phyloP scores from a whole-genome alignment of 1,140 invertebrate genomes.

The Andrena cerasifolii region DNA sequence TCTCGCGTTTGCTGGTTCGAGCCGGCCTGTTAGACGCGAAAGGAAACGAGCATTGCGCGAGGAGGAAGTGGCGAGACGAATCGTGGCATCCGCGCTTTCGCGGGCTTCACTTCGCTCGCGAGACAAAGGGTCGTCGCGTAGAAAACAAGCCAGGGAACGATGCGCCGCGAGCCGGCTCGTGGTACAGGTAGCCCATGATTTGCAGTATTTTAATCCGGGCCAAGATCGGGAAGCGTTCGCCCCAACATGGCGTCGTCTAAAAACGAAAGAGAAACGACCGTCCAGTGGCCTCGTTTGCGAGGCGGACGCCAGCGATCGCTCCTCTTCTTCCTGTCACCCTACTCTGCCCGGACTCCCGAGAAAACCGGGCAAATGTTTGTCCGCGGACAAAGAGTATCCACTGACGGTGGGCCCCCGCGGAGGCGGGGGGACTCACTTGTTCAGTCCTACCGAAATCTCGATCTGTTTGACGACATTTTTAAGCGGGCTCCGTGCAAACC shows the following conservation, averaged over 20 bases:
- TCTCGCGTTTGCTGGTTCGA: neutral
- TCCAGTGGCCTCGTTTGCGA: constrained; percentile 10
- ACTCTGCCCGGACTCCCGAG: constrained; percentile 52
- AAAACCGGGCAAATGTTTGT: constrained; percentile 75
- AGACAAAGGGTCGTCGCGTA: constrained; percentile 53
- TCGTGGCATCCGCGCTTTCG: constrained; percentile 35
- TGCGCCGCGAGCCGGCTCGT: constrained; percentile 24
- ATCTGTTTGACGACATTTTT: constrained; percentile 75
- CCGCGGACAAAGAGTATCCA: constrained; percentile 75
- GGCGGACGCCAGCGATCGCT: constrained; percentile 43
- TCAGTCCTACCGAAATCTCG: constrained; percentile 67
- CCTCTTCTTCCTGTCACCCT: constrained; percentile 44
- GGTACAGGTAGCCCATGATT: constrained; percentile 80
- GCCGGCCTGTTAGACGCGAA: neutral
- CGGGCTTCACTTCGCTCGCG: constrained; percentile 34
- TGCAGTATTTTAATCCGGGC: constrained; percentile 79
- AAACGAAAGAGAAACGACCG: constrained; percentile 13
- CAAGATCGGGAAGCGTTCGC: constrained; percentile 61
- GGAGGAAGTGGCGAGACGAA: constrained; percentile 30
- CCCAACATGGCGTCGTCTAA: constrained; percentile 25
- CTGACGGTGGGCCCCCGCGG: no score
- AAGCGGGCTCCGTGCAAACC: constrained; percentile 34
- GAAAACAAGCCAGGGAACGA: constrained; percentile 45
- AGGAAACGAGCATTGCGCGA: constrained; percentile 3
- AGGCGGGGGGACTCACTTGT: constrained; percentile 61